These are phyloP conservation scores for Molorchus minor DNA, from an alignment of 2,888 invertebrate genomes.

Conservation along the genomic window DNA sequence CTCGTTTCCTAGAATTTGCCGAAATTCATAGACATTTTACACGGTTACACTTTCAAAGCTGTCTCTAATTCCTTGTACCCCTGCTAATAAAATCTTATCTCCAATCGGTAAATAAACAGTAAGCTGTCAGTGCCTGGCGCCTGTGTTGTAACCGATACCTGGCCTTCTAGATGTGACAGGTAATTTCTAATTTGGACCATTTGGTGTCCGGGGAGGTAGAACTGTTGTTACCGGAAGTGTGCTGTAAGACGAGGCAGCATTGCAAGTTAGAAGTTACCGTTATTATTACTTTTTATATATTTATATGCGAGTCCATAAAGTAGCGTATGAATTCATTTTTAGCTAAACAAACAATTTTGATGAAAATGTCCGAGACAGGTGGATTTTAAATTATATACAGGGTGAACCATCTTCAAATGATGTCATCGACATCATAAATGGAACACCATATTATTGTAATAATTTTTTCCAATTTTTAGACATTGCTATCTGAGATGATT, in stretches of 20 bases:
- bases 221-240: slow-evolving; percentile 46
- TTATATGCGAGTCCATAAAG: neutral
- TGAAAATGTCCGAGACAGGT: no score
- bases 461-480: no score
- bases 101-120: slow-evolving; percentile 51
- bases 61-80: slow-evolving; percentile 26
- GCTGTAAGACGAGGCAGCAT: slow-evolving; percentile 37
- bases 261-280: slow-evolving; percentile 27
- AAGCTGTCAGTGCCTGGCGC: slow-evolving; percentile 56
- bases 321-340: no score
- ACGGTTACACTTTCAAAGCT: slow-evolving; percentile 20
- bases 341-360: no score
- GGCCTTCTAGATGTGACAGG: slow-evolving; percentile 43
- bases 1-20: neutral
- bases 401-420: no score
- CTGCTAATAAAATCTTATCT: slow-evolving; percentile 48
- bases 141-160: slow-evolving; percentile 48
- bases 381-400: no score
- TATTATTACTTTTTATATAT: slow-evolving; percentile 33
- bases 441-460: no score
- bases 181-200: slow-evolving; percentile 40
- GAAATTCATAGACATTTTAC: neutral
- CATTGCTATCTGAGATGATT: no score
- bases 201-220: slow-evolving; percentile 29
- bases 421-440: no score